A percentile compares a stretch with the other conserved stretches of the same genome.
Conservation (phyloP, 2,797 vertebrate species). For the Denticeps clupeoides region DNA sequence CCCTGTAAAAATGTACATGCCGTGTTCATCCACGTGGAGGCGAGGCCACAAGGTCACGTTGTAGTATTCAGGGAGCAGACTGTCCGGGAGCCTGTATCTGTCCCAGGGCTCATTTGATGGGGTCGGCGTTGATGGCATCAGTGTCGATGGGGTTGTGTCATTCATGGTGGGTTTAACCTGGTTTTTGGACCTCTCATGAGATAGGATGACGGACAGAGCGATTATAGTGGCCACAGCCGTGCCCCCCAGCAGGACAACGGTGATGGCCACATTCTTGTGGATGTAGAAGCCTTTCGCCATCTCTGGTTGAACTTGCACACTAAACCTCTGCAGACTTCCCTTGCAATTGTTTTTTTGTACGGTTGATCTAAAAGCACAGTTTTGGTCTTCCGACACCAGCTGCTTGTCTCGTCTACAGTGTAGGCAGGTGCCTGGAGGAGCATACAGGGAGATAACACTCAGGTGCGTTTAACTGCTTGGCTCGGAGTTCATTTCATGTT, state of each 20-base stretch:
- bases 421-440: too few species aligned
- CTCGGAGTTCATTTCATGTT: too few species aligned
- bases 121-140: accelerated
- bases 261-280: slow-evolving; percentile 58
- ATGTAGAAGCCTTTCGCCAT: slow-evolving; percentile 81
- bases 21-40: slow-evolving; percentile 17
- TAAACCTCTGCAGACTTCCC: too few species aligned
- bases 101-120: slow-evolving; percentile 54
- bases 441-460: too few species aligned
- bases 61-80: slow-evolving; percentile 50
- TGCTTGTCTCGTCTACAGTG: too few species aligned
- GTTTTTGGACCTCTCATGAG: slow-evolving; percentile 66
- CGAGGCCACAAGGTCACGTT: slow-evolving; percentile 55
- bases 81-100: slow-evolving; percentile 47
- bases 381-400: too few species aligned
- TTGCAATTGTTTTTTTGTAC: too few species aligned
- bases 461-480: too few species aligned
- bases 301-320: slow-evolving; percentile 6
- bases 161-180: neutral
- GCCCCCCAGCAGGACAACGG: slow-evolving; percentile 42
- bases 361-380: too few species aligned
- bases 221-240: slow-evolving; percentile 65
- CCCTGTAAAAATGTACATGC: slow-evolving; percentile 59
- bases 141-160: neutral
- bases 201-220: slow-evolving; percentile 68